Conservation (phyloP, 1,140 invertebrate species). For the Sitophilus oryzae region DNA sequence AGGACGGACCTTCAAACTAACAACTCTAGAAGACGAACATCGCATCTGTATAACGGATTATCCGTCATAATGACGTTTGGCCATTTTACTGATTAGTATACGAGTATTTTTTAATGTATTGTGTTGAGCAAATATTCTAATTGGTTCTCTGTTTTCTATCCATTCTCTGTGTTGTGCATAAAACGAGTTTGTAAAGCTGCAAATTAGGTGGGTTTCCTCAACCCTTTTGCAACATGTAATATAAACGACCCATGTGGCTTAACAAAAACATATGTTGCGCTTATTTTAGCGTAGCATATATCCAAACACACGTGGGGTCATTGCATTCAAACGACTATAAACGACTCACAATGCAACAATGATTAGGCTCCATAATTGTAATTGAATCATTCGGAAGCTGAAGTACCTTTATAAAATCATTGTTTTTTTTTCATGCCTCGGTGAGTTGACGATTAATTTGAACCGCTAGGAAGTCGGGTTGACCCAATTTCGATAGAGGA, state of each 20-base stretch:
- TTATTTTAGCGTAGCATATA: not conserved
- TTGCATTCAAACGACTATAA: too few relatives aligned
- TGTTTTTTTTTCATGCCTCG: not conserved
- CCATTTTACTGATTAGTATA: too few relatives aligned
- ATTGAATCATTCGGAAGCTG: not conserved
- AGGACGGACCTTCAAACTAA: too few relatives aligned
- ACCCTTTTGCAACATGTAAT: not conserved
- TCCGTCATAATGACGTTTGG: too few relatives aligned
- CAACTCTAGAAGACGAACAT: too few relatives aligned
- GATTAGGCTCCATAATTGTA: not conserved
- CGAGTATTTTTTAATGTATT: too few relatives aligned
- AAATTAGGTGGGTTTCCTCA: not conserved
- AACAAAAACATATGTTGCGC: not conserved
- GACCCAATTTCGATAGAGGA: not conserved
- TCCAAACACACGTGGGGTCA: not conserved
- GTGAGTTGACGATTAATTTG: not conserved
- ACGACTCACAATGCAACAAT: not conserved
- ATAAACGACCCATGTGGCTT: not conserved
- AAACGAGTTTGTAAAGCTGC: too few relatives aligned
- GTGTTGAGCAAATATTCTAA: too few relatives aligned
- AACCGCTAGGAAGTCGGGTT: not conserved
- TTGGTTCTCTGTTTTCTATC: too few relatives aligned
- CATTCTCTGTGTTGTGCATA: too few relatives aligned
- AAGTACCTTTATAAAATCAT: too few relatives aligned
- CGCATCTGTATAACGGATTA: too few relatives aligned